Conservation (phyloP, 2,797 vertebrate species). For the Pteropus rufus region DNA sequence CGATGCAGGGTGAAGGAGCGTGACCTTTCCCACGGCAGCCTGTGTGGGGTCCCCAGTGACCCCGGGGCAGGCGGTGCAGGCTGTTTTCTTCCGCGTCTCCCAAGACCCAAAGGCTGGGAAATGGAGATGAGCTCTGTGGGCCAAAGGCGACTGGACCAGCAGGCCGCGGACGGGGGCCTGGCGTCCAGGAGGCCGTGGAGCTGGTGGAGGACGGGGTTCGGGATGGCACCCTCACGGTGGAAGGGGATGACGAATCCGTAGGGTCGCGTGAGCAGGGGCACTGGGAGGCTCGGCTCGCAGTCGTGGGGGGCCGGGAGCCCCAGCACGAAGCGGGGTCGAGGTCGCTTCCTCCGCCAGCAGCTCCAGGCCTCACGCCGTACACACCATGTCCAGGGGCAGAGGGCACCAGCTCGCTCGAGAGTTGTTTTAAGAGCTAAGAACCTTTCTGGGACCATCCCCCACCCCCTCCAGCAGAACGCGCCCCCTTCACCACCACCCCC, state of each 20-base stretch:
- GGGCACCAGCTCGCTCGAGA: not conserved
- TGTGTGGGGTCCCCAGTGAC: not conserved
- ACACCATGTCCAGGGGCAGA: rapidly evolving
- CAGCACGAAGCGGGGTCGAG: rapidly evolving
- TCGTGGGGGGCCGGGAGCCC: not conserved
- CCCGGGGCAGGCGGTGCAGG: not conserved
- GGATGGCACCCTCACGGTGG: not conserved
- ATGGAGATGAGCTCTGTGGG: too few species aligned
- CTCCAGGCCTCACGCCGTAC: rapidly evolving
- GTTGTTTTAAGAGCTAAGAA: not conserved
- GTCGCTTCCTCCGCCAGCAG: too few species aligned
- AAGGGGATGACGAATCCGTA: rapidly evolving
- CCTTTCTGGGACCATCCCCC: not conserved
- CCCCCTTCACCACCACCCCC: too few species aligned
- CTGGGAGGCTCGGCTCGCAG: too few species aligned
- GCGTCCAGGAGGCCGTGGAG: not conserved
- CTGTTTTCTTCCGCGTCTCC: not conserved
- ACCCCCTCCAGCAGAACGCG: rapidly evolving
- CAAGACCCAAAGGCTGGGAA: not conserved
- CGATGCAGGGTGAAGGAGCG: rapidly evolving
- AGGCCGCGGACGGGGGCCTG: rapidly evolving
- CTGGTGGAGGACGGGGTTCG: rapidly evolving
- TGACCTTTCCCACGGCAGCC: rapidly evolving
- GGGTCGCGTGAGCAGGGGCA: rapidly evolving
- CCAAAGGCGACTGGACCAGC: too few species aligned